Percentiles rank a stretch among this genome's conserved stretches.
These are phyloP conservation scores for Meiosimyza platycephala DNA, from an alignment of 2,888 invertebrate genomes.

Conservation along the genomic window DNA sequence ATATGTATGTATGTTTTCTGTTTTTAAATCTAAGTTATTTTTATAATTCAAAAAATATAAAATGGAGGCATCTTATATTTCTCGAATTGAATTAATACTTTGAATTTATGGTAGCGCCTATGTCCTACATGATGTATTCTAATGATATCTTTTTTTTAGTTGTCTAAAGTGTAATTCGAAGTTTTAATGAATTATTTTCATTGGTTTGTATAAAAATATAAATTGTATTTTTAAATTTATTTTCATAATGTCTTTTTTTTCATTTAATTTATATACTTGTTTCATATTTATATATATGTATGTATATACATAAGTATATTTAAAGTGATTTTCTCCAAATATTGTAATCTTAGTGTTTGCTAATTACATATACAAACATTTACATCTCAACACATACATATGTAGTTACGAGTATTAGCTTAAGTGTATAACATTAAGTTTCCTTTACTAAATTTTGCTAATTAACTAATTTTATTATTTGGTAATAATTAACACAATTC, in stretches of 20 bases:
- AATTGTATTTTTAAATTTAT: constrained; percentile 25
- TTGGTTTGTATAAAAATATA: constrained; percentile 38
- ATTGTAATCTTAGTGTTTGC: not conserved
- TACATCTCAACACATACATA: constrained; percentile 2
- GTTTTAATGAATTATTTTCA: constrained; percentile 15
- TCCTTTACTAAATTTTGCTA: not conserved
- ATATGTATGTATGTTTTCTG: not conserved
- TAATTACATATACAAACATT: constrained; percentile 14
- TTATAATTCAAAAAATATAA: constrained; percentile 21
- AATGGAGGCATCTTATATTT: constrained; percentile 32
- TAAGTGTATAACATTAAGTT: not conserved
- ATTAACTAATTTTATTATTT: not conserved
- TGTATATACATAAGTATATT: too few relatives aligned
- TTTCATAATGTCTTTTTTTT: not conserved
- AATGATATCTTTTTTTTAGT: not conserved
- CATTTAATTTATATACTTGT: not conserved
- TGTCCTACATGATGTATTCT: not conserved
- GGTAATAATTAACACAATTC: not conserved
- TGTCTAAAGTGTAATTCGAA: constrained; percentile 21
- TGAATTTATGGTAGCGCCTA: too few relatives aligned
- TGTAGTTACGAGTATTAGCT: not conserved
- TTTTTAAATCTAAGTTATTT: not conserved
- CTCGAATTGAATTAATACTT: constrained; percentile 22
- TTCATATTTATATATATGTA: too few relatives aligned
- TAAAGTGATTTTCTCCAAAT: not conserved